Base-by-base conservation (phyloP, 2,888 invertebrate genomes). In the Meandrusa payeni region DNA sequence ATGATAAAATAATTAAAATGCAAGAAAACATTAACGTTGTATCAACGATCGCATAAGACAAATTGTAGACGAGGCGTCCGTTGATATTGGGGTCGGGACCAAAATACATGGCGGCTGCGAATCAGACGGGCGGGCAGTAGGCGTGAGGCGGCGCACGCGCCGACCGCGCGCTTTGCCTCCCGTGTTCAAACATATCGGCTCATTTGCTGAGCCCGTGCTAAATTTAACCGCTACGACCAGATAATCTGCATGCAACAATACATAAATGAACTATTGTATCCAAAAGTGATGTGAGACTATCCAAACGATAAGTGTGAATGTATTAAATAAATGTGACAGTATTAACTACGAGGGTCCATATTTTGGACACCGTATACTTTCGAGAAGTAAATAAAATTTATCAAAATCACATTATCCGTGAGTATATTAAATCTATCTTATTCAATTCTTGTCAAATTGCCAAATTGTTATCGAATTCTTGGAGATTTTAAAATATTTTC, bases 11-110 rank as follows among this genome's bases (percentile, higher is more conserved):
- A 12, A 33, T 9, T 19, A 10, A 27, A 43, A 38, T 32, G 31
- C 13, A 32, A 10, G 24, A n/a, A 15, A 26, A 43, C 20, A 24
- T 26, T 23, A 20, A 38, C 13, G 73, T 67, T 77, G 76, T 82
- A 79, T 78, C 79, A 79, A 81, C 72, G 83, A 85, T 78, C 68
- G 72, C 70, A 62, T 54, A 78, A 86, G 80, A 86, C 78, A 82
- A 77, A 86, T 85, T 69, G 83, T 80, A 75, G 77, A 83, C 81
- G 70, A 77, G 74, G 73, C 82, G 80, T 62, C 64, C 72, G 76
- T 57, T 77, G 54, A 67, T 69, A 86, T 83, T 82, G 86, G 79
- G 87, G 87, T 82, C 87, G 85, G 71, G 78, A 82, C 87, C 65
- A 76, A 87, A 87, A 87, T 86, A 86, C 80, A 79, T 76, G 74